Conservation (phyloP, 2,888 invertebrate species). For the Phengaris arion region DNA sequence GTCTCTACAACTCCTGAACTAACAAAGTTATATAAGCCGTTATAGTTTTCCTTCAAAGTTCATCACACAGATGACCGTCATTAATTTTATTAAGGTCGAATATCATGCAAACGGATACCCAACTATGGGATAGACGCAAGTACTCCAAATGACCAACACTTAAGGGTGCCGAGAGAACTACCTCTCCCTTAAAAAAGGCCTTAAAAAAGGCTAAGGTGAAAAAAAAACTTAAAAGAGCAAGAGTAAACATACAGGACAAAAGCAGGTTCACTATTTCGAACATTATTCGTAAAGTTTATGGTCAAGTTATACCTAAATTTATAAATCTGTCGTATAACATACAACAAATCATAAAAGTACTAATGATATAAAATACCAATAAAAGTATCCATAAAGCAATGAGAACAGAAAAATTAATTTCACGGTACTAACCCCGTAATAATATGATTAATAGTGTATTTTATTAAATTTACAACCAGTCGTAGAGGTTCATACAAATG, state of each 20-base stretch:
- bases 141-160: no score
- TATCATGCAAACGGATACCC: no score
- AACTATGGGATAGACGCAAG: no score
- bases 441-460: neutral
- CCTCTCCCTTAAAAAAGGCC: no score
- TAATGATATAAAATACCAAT: neutral
- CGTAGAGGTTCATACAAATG: no score
- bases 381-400: neutral
- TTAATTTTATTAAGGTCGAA: no score
- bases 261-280: neutral
- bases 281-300: neutral
- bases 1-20: no score
- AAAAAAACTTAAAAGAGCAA: no score
- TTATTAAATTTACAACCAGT: neutral
- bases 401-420: neutral
- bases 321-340: neutral
- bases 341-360: neutral
- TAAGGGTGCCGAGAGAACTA: no score
- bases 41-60: no score
- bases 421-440: neutral
- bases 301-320: neutral
- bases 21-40: no score
- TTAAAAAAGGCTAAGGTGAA: neutral
- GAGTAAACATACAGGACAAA: neutral
- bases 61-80: no score